Conservation (phyloP, 1,140 invertebrate species). For the Trachelipus rathkii region DNA sequence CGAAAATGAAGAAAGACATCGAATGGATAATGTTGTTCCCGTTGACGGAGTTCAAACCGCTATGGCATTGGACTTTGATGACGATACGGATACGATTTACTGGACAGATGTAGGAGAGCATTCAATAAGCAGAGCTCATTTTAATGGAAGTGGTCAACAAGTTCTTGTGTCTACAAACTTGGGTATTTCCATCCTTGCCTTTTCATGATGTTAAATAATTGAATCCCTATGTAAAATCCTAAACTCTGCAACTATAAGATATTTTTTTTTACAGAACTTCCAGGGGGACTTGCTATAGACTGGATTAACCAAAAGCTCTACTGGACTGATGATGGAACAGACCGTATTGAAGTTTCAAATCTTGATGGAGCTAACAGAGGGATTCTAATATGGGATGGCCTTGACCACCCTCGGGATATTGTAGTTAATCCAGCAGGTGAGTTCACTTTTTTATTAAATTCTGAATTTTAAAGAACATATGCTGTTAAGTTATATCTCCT, state of each 20-base stretch:
- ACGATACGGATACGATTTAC: conserved; percentile 70
- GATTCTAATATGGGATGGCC: conserved; percentile 83
- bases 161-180: conserved; percentile 65
- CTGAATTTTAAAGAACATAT: no score
- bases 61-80: conserved; percentile 77
- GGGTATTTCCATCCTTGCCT: conserved; percentile 51
- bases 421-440: conserved; percentile 60
- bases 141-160: conserved; percentile 70
- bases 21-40: conserved; percentile 60
- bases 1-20: conserved; percentile 23
- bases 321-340: conserved; percentile 79
- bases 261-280: conserved; percentile 54
- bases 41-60: conserved; percentile 74
- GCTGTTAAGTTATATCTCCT: no score
- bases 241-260: background rate
- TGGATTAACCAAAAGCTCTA: conserved; percentile 81
- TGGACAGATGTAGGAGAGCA: conserved; percentile 82
- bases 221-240: no score
- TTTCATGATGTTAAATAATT: no score
- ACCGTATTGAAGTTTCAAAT: conserved; percentile 72
- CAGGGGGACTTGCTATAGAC: conserved; percentile 73
- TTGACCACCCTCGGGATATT: conserved; percentile 82
- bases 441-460: background rate
- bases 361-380: conserved; percentile 43
- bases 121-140: conserved; percentile 69